Base-by-base conservation (phyloP, 2,113 vertebrate species). In the Toxotes chatareus region DNA sequence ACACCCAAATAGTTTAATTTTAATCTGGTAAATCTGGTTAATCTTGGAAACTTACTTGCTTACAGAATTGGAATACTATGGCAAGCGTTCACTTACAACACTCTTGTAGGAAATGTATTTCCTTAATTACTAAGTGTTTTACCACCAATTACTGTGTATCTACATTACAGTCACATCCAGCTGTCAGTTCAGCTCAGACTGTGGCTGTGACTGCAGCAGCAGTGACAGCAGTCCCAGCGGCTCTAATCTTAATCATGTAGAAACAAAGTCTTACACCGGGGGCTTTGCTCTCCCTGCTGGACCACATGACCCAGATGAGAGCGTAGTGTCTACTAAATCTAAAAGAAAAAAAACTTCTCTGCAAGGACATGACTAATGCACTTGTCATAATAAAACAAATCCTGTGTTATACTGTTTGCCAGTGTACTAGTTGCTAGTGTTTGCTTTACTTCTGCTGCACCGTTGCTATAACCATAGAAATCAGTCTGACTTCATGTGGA, bases 201-300 rank as follows among this genome's bases (percentile, higher is more conserved):
- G 49, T 27, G 36, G 57, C 38, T 40, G 40, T 38, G 61, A 62
- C 68, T 17, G 79, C 74, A 75, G 82, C 63, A n/a, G 67, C 76
- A 51, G 68, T 69, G 85, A 62, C 83, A 80, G 62, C 3, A 42
- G 64, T 75, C 87, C 74, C 72, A 16, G 55, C 36, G 71, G 80
- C 85, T 91, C 44, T 7, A 21, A 66, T 84, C 68, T 80, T 82
- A 82, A 82, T 82, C 85, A 78, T 80, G 64, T 47, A 79, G 75
- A 84, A 80, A 66, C 57, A 64, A 72, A 78, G 47, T 56, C 40
- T 65, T 61, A 23, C 79, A 81, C 79, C 38, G 19, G 57, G 31
- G 84, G 84, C 76, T 88, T 62, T 68, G 79, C 67, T 63, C 57
- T 86, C 66, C 67, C 66, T 53, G 67, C 73, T 61, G 64, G 69